A percentile compares a stretch with the other conserved stretches of the same genome.
Conservation (phyloP, 2,888 invertebrate genomes). For the Seira ritae region DNA sequence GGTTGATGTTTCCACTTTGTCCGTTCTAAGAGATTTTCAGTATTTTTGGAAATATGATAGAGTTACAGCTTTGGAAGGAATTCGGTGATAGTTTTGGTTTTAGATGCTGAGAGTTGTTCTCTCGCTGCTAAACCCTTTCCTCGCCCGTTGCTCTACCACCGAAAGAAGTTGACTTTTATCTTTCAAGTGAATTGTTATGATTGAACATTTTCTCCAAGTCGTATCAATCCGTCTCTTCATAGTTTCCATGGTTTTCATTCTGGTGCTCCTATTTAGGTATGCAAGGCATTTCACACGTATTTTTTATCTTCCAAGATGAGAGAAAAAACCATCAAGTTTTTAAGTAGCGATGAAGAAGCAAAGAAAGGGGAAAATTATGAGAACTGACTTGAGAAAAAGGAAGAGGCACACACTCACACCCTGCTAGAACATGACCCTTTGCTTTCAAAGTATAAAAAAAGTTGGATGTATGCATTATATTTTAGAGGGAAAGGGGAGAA, state of each 20-base stretch:
- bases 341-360: conserved; percentile 40
- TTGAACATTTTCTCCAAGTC: conserved; percentile 4
- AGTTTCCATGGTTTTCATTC: background rate
- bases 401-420: conserved; percentile 17
- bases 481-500: conserved; percentile 12
- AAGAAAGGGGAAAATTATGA: conserved; percentile 50
- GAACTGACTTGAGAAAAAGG: conserved; percentile 3
- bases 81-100: background rate
- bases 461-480: conserved; percentile 1
- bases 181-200: conserved; percentile 16
- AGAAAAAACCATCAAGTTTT: conserved; percentile 64
- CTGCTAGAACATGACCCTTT: conserved; percentile 3
- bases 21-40: background rate
- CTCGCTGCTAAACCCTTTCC: background rate
- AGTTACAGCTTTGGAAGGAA: background rate
- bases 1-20: background rate
- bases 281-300: conserved; percentile 61
- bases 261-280: conserved; percentile 42
- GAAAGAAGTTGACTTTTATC: conserved; percentile 19
- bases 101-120: background rate
- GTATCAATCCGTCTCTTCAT: conserved; percentile 12
- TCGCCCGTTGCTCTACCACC: background rate
- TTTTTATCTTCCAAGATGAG: conserved; percentile 55
- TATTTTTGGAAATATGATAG: background rate
- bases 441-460: background rate